phyloP scores from a whole-genome alignment of 2,113 vertebrate genomes.

The Mirza zaza region DNA sequence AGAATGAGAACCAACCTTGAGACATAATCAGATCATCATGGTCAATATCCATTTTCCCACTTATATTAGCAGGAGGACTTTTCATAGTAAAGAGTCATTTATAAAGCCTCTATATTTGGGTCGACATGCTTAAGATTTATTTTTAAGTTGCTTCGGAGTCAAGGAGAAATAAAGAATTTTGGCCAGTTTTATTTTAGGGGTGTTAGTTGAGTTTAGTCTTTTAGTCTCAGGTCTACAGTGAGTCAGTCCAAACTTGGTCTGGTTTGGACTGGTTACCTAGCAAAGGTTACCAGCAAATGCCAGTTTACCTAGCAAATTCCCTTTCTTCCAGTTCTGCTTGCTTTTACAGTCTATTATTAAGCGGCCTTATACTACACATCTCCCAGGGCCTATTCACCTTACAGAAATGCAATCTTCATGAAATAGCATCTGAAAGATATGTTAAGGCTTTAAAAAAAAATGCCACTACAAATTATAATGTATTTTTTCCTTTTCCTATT shows the following conservation, averaged over 20 bases:
- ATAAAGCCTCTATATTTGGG: slow-evolving; percentile 35
- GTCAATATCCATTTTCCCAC: background rate
- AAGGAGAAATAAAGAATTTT: slow-evolving; percentile 33
- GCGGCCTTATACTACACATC: background rate
- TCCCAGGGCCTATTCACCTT: slow-evolving; percentile 53
- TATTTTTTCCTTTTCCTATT: slow-evolving; percentile 51
- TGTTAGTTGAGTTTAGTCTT: background rate
- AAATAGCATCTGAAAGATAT: slow-evolving; percentile 42
- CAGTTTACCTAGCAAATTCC: background rate
- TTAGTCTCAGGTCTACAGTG: background rate
- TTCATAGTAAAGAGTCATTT: background rate
- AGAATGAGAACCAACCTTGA: background rate
- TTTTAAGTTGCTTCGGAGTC: slow-evolving; percentile 17
- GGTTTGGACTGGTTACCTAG: no score
- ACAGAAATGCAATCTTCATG: slow-evolving; percentile 39
- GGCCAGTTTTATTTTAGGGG: slow-evolving; percentile 19
- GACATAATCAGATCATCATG: background rate
- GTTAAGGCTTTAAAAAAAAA: slow-evolving; percentile 23
- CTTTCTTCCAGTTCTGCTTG: background rate
- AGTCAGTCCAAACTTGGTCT: background rate
- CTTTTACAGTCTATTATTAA: slow-evolving; percentile 46
- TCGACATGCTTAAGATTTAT: background rate
- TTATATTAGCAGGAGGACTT: slow-evolving; percentile 13
- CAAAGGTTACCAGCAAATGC: background rate
- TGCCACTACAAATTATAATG: slow-evolving; percentile 47